Percentiles rank a stretch among this genome's conserved stretches.
phyloP scores from a whole-genome alignment of 2,888 invertebrate species.

The Aethes cnicana region DNA sequence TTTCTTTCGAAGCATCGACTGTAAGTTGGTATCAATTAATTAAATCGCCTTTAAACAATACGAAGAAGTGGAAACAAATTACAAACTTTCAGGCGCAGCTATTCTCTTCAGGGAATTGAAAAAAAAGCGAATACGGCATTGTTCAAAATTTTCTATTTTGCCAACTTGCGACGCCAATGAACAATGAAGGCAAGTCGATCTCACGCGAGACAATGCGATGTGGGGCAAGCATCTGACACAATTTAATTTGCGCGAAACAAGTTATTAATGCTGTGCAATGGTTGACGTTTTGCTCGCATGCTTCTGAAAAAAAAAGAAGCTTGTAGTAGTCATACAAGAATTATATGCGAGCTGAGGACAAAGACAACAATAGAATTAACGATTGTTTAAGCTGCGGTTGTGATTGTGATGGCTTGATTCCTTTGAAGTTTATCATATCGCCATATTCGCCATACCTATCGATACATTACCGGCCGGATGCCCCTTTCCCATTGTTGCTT shows the following conservation, averaged over 20 bases:
- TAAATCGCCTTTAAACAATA: no score
- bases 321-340: conserved; percentile 15
- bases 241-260: conserved; percentile 73
- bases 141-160: conserved; percentile 75
- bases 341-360: conserved; percentile 25
- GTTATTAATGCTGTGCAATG: conserved; percentile 41
- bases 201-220: conserved; percentile 76
- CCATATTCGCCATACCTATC: no score
- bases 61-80: no score
- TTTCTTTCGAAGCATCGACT: no score
- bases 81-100: no score
- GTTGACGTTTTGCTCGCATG: conserved; percentile 59
- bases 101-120: conserved; percentile 56
- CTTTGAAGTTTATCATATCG: no score
- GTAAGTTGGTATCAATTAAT: no score
- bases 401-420: no score
- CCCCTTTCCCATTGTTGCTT: no score
- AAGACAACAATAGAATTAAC: conserved; percentile 19
- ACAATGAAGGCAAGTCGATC: conserved; percentile 70
- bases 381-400: no score
- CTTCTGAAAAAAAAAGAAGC: conserved; percentile 45
- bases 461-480: no score
- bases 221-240: conserved; percentile 79
- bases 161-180: conserved; percentile 57
- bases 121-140: conserved; percentile 62